Base-by-base conservation (phyloP, 1,140 invertebrate species). In the Pteromalus puparum region DNA sequence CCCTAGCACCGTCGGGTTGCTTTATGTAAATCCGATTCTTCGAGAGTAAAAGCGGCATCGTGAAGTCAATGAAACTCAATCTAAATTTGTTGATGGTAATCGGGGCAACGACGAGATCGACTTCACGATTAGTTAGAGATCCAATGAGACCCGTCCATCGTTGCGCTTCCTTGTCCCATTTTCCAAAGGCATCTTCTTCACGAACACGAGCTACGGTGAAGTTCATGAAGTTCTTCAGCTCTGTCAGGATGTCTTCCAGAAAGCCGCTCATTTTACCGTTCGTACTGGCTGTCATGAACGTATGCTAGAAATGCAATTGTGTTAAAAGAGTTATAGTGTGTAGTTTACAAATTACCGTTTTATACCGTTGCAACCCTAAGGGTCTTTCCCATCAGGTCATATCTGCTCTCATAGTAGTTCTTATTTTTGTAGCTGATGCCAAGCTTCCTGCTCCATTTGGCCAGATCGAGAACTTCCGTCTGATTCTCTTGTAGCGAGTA, bases 21-120 rank as follows among this genome's bases (percentile, higher is more conserved):
- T 83, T 89, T 18, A 89, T 26, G n/a, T 85, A 90, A 1, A 91
- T 34, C 13, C 13, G 34, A 4, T 75, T 85, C 12, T 46, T 70
- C 0, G 87, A 77, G 9, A 87, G 53, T 30, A 90, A 13, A 34
- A 91, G 48, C 0, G 90, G 88, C 2, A 85, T 10, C 10, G 88
- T 88, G 24, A 88, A 91, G 75, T 91, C 90, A 12, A 89, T 85
- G n/a, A 77, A 85, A 21, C 86, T 28, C 0, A 90, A 26, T 26
- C 90, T 85, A 0, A 38, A 28, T 9, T 85, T 86, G 10, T 88
- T 88, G 79, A 92, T 88, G 1, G 87, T 87, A 67, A 91, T 86
- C 34, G 88, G 86, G 1, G 81, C 70, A 0, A 87, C 82, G 6
- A 84, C 48, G 42, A 89, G 26, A 34, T 87, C 85, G 7, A 78